Evolutionary conservation across 2,797 vertebrate species (phyloP).

Genomic region (Danio kyathit): DNA sequence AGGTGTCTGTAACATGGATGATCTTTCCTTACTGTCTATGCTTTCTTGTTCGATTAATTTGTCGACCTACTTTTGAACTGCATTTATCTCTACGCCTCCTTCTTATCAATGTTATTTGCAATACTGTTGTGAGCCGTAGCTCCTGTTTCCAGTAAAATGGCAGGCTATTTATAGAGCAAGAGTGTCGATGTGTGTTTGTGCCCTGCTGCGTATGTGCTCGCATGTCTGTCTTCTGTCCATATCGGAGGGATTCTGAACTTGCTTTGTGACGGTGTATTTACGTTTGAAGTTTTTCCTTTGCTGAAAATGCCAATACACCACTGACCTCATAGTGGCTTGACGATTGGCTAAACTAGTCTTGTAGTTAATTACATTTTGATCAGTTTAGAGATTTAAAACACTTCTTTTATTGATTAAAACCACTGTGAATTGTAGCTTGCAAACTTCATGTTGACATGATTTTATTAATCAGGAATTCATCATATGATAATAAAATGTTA

Average conservation of each 20-base stretch:
- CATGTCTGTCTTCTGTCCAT: conserved; percentile 20
- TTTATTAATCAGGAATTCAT: not conserved
- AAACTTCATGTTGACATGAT: not conserved
- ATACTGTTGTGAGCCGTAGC: conserved; percentile 61
- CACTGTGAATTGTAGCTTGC: not conserved
- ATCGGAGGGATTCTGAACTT: not conserved
- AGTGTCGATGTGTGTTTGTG: conserved; percentile 37
- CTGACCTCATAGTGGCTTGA: not conserved
- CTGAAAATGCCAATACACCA: not conserved
- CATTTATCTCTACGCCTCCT: conserved; percentile 7
- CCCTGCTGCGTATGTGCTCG: conserved; percentile 33
- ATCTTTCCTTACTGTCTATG: conserved; percentile 9
- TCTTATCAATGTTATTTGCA: conserved; percentile 67
- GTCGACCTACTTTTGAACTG: not conserved
- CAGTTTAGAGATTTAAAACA: not conserved
- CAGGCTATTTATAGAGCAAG: conserved; percentile 69
- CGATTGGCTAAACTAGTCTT: not conserved
- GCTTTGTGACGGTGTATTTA: not conserved
- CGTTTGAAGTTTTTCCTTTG: not conserved
- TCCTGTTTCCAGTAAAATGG: conserved; percentile 76
- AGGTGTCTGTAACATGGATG: conserved; percentile 15
- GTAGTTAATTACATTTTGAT: not conserved
- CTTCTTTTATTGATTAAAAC: not conserved
- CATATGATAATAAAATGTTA: not conserved
- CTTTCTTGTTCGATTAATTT: not conserved